A percentile compares a stretch with the other conserved stretches of the same genome.
Conservation (phyloP, 2,113 vertebrate species). For the Tapirus terrestris region DNA sequence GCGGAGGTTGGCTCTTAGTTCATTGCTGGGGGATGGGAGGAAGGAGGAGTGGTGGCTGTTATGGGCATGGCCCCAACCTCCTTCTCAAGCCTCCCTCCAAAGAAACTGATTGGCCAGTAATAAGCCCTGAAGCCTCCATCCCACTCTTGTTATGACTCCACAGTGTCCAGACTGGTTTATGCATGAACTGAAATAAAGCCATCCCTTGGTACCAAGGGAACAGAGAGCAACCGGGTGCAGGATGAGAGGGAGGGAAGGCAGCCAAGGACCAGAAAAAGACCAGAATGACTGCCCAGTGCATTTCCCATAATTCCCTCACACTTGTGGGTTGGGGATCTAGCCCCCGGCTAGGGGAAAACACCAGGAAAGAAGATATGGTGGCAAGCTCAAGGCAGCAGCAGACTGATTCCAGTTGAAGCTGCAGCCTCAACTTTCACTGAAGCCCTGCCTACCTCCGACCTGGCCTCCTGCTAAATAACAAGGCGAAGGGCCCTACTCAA, state of each 20-base stretch:
- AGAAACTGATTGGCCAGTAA: constrained; percentile 26
- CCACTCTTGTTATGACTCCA: constrained; percentile 47
- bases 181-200: constrained; percentile 33
- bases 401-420: constrained; percentile 28
- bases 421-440: neutral
- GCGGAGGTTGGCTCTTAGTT: constrained; percentile 34
- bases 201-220: neutral
- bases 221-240: neutral
- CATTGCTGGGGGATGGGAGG: neutral
- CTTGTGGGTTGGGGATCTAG: neutral
- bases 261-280: neutral
- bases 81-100: constrained; percentile 41
- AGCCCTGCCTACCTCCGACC: neutral
- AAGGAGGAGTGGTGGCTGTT: neutral
- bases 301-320: neutral
- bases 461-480: neutral
- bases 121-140: neutral
- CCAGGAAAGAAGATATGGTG: neutral
- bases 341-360: neutral
- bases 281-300: neutral
- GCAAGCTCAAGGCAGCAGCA: neutral
- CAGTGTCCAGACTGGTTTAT: neutral
- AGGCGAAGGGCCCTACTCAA: neutral
- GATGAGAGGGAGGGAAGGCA: constrained; percentile 1
- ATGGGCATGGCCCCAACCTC: neutral